A percentile compares a stretch with the other conserved stretches of the same genome.
These are phyloP conservation scores for Bufo gargarizans DNA, from an alignment of 2,113 vertebrate species.

Conservation along the genomic window DNA sequence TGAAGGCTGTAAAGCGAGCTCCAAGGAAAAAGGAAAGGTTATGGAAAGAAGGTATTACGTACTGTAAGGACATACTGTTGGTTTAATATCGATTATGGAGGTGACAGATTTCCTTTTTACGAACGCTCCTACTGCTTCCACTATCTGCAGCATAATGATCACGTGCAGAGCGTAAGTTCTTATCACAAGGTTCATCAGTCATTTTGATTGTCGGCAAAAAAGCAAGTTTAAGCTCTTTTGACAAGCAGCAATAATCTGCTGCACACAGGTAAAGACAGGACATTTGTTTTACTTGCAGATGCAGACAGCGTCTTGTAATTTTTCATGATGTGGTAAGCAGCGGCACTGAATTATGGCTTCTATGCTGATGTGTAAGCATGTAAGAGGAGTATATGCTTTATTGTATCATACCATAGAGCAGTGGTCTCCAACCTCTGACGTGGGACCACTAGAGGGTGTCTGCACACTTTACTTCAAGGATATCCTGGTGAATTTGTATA, in stretches of 20 bases:
- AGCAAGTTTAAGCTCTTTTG: background rate
- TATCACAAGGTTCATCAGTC: conserved; percentile 32
- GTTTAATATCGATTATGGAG: too few relatives aligned
- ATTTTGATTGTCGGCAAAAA: conserved; percentile 39
- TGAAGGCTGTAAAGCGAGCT: too few relatives aligned
- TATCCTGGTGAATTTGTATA: too few relatives aligned
- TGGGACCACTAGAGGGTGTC: too few relatives aligned
- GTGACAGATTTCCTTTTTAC: too few relatives aligned
- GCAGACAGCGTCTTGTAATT: background rate
- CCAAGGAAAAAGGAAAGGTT: too few relatives aligned
- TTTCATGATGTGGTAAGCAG: background rate
- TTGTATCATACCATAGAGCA: background rate
- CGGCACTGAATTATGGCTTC: background rate
- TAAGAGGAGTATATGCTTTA: background rate
- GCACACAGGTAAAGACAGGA: background rate
- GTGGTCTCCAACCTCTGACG: too few relatives aligned
- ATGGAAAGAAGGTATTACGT: too few relatives aligned
- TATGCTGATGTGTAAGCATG: background rate
- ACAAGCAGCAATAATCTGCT: conserved; percentile 2
- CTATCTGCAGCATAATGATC: background rate
- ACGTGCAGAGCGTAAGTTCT: conserved; percentile 17
- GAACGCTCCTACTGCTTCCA: background rate
- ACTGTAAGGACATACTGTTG: too few relatives aligned
- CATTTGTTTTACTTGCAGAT: background rate
- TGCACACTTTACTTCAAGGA: too few relatives aligned